These are phyloP conservation scores for Yoshiicerus persimilis DNA, from an alignment of 1,140 invertebrate genomes.

Conservation along the genomic window DNA sequence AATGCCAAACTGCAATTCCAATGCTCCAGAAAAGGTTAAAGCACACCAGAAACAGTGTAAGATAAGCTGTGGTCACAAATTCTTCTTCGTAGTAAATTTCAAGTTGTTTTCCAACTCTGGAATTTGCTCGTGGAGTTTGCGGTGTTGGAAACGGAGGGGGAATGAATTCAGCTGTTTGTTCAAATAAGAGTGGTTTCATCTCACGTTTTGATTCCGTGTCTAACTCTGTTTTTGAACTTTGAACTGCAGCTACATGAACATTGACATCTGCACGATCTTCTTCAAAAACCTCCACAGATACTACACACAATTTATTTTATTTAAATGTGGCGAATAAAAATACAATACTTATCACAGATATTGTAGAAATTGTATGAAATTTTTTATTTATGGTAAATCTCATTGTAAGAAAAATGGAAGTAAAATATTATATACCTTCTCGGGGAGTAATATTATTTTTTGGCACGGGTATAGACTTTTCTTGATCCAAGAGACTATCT, in stretches of 20 bases:
- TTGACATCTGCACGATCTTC: background rate
- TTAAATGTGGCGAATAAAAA: no score
- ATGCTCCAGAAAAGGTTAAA: constrained; percentile 37
- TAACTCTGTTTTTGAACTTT: background rate
- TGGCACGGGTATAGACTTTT: background rate
- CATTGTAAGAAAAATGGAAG: no score
- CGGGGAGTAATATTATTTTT: background rate
- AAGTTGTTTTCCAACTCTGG: background rate
- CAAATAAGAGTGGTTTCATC: background rate
- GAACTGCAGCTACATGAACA: background rate
- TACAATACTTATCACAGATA: no score
- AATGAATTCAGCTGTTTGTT: background rate
- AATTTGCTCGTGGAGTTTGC: background rate
- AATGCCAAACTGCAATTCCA: constrained; percentile 38
- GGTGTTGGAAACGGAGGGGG: background rate
- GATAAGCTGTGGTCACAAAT: constrained; percentile 22
- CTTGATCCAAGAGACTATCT: background rate
- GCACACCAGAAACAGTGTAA: constrained; percentile 10
- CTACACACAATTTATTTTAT: background rate
- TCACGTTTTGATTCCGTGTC: background rate
- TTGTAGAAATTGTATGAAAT: no score
- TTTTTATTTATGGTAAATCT: no score
- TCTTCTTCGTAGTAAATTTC: background rate
- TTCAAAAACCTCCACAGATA: background rate
- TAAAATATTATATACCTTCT: background rate